Percentiles rank a stretch among this genome's conserved stretches.
These are phyloP conservation scores for Pangasianodon gigas DNA, from an alignment of 2,113 vertebrate species.

Conservation along the genomic window DNA sequence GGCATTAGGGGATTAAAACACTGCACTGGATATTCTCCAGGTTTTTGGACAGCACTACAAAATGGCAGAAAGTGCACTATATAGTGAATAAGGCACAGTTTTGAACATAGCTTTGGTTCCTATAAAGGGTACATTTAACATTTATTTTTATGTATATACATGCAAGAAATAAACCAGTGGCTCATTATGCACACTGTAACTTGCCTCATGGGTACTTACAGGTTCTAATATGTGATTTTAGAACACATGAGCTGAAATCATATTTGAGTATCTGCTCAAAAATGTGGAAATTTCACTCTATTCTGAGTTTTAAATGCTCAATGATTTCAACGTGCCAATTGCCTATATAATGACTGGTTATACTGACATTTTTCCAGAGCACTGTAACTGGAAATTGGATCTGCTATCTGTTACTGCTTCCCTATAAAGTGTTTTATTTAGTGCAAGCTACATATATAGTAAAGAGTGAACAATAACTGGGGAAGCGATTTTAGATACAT, in stretches of 20 bases:
- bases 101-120: no score
- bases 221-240: neutral
- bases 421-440: neutral
- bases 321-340: neutral
- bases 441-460: neutral
- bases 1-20: neutral
- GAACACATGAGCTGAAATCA: neutral
- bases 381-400: neutral
- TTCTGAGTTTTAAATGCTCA: neutral
- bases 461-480: neutral
- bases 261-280: neutral
- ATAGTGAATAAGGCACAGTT: neutral
- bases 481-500: neutral
- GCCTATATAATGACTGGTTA: neutral
- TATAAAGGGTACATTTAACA: neutral
- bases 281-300: neutral
- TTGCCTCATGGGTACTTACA: neutral
- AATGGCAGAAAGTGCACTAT: neutral
- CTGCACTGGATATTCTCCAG: neutral
- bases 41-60: neutral
- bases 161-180: neutral
- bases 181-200: neutral
- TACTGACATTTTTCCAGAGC: neutral
- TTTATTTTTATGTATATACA: neutral
- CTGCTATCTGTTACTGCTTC: neutral